Percentiles rank a stretch among this genome's conserved stretches.
Conservation (phyloP, 2,113 vertebrate species). For the Phodopus roborovskii region DNA sequence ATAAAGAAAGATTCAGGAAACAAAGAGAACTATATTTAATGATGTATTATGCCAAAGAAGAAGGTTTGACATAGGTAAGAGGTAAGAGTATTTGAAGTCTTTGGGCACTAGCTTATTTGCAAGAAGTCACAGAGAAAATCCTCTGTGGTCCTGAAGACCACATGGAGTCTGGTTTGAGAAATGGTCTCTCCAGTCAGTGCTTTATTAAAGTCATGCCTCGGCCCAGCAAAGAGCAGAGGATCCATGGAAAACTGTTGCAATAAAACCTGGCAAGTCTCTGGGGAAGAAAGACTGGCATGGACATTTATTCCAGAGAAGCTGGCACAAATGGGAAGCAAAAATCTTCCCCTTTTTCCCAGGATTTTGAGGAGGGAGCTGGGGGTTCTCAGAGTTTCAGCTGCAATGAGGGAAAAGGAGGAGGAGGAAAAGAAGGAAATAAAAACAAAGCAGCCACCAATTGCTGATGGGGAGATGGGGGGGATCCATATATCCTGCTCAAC, state of each 20-base stretch:
- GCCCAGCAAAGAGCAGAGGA: neutral
- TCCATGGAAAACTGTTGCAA: neutral
- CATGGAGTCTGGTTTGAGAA: neutral
- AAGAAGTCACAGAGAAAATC: neutral
- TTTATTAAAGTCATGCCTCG: constrained; percentile 48
- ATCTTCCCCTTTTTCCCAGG: neutral
- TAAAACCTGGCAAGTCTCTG: neutral
- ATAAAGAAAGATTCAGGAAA: neutral
- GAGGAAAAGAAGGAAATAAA: neutral
- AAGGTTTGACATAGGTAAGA: neutral
- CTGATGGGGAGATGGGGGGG: fast-evolving
- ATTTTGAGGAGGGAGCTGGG: neutral
- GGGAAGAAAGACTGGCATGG: neutral
- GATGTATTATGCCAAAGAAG: neutral
- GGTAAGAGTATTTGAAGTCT: neutral
- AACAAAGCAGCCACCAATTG: neutral
- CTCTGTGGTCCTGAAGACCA: neutral
- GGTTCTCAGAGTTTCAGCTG: neutral
- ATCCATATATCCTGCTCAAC: neutral
- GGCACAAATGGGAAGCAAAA: neutral
- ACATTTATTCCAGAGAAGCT: neutral
- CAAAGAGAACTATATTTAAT: neutral
- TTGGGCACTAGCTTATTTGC: neutral
- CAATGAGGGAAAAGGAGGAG: neutral
- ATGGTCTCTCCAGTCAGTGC: neutral